Conservation (phyloP, 2,888 invertebrate genomes). For the Drosophila ezoana region DNA sequence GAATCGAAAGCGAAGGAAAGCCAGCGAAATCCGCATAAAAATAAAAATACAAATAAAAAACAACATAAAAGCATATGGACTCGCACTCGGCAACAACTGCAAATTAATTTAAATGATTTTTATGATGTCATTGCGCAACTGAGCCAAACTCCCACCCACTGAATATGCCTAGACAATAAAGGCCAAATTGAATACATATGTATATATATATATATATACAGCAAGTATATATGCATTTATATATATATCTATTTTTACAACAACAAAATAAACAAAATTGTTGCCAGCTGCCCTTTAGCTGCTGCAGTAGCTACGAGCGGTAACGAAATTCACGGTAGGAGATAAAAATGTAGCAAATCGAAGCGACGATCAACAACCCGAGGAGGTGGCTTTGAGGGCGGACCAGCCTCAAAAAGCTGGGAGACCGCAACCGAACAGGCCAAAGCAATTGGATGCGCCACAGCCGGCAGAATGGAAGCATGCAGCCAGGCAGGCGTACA, state of each 20-base stretch:
- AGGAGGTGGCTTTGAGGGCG: constrained; percentile 65
- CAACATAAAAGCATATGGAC: constrained; percentile 77
- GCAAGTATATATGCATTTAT: too few species aligned
- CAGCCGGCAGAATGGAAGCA: constrained; percentile 9
- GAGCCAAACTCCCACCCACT: constrained; percentile 43
- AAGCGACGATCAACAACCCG: constrained; percentile 79
- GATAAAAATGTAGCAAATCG: constrained; percentile 79
- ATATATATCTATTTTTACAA: constrained; percentile 18
- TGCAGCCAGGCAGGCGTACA: not conserved
- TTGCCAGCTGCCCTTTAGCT: constrained; percentile 60
- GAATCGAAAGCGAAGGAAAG: constrained; percentile 43
- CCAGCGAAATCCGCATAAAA: constrained; percentile 53
- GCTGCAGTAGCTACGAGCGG: constrained; percentile 75
- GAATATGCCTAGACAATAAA: constrained; percentile 21
- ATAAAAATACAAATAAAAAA: constrained; percentile 58
- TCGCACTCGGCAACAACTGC: constrained; percentile 51
- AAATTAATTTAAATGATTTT: constrained; percentile 81
- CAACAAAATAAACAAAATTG: constrained; percentile 28
- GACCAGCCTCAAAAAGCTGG: constrained; percentile 31
- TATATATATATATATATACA: constrained; percentile 9
- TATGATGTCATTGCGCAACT: constrained; percentile 80
- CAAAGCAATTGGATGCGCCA: constrained; percentile 61
- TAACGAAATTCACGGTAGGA: constrained; percentile 82
- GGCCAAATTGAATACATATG: constrained; percentile 28
- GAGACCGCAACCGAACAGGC: constrained; percentile 37